These are phyloP conservation scores for Saguinus midas DNA, from an alignment of 2,113 vertebrate species.

Conservation along the genomic window DNA sequence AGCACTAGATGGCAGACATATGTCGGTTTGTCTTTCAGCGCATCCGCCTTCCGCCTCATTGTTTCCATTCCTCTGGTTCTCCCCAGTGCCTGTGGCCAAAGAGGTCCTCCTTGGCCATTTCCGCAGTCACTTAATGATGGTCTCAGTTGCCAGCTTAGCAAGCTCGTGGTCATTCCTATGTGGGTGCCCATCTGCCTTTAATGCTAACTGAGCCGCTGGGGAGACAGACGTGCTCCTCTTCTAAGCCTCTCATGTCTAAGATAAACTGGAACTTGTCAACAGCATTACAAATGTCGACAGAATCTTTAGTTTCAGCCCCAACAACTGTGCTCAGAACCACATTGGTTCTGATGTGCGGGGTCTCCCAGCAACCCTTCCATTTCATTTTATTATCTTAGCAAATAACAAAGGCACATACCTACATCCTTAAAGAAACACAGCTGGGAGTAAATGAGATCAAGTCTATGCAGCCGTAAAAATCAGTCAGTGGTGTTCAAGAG, in stretches of 20 bases:
- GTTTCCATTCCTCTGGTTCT: background rate
- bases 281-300: accelerated
- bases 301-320: background rate
- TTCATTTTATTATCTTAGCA: background rate
- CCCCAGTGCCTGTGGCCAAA: background rate
- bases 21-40: background rate
- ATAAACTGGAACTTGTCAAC: background rate
- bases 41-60: background rate
- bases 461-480: background rate
- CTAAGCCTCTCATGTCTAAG: background rate
- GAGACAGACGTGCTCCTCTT: background rate
- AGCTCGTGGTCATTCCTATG: accelerated
- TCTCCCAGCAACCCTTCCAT: accelerated
- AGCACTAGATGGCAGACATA: constrained; percentile 15
- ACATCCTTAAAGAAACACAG: background rate
- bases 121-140: background rate
- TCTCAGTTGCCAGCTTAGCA: accelerated
- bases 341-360: accelerated
- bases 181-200: background rate
- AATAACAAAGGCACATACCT: background rate
- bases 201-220: background rate
- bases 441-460: background rate
- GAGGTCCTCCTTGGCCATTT: background rate
- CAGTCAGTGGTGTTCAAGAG: background rate
- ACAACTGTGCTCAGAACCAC: accelerated